Percentiles rank a stretch among this genome's conserved stretches.
Evolutionary conservation across 2,888 invertebrate genomes (phyloP).

Genomic region (Brachyopa scutellaris): DNA sequence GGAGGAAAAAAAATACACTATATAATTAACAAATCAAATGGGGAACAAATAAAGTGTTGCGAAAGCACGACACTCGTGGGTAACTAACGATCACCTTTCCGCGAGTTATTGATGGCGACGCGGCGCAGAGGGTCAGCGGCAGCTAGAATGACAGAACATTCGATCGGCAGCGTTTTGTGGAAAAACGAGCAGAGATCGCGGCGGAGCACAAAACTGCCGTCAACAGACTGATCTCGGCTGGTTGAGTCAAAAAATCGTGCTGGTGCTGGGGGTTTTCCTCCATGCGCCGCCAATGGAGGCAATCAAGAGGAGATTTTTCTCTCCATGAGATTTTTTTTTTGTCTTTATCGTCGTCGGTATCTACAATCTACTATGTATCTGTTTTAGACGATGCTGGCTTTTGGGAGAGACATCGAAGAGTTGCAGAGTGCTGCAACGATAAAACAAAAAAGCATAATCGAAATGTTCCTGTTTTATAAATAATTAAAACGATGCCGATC

Average conservation of each 20-base stretch:
- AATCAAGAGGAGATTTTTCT: constrained; percentile 59
- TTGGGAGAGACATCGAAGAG: constrained; percentile 36
- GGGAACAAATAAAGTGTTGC: constrained; percentile 12
- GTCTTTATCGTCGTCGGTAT: too few species aligned
- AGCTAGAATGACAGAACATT: constrained; percentile 20
- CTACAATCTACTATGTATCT: neutral
- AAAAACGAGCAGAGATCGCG: constrained; percentile 39
- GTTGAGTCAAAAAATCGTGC: constrained; percentile 38
- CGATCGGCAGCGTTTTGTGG: constrained; percentile 9
- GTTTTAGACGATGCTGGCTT: constrained; percentile 10
- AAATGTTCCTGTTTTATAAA: constrained; percentile 53
- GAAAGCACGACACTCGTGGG: constrained; percentile 21
- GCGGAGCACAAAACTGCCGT: constrained; percentile 57
- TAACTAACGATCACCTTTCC: constrained; percentile 15
- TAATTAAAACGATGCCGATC: constrained; percentile 37
- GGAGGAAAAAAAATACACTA: too few species aligned
- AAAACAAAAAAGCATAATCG: constrained; percentile 17
- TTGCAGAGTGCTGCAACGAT: constrained; percentile 18
- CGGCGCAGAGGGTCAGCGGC: too few species aligned
- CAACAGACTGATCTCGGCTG: constrained; percentile 54
- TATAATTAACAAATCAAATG: constrained; percentile 20
- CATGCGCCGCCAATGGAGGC: constrained; percentile 54
- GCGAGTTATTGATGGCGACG: neutral
- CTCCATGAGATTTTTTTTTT: constrained; percentile 39
- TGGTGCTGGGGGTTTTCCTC: constrained; percentile 67